Evolutionary conservation across 2,797 vertebrate species (phyloP).

Genomic region (Podargus strigoides): DNA sequence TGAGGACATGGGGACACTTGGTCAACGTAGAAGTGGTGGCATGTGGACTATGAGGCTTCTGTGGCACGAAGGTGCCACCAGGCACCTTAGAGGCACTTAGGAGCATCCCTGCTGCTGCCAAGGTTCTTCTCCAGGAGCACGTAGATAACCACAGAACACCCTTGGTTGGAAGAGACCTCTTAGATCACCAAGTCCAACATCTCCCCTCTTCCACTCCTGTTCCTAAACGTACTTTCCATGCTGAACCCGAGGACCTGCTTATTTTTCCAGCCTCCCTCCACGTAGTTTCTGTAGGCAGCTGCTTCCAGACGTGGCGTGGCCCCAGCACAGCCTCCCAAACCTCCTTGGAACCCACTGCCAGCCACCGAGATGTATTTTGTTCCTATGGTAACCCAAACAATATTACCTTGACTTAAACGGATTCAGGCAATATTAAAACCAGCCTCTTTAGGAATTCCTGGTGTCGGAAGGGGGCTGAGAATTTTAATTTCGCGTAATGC

Average conservation of each 20-base stretch:
- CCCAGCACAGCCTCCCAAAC: background rate
- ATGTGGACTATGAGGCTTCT: rapidly evolving
- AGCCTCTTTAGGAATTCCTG: slow-evolving; percentile 61
- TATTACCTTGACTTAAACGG: slow-evolving; percentile 60
- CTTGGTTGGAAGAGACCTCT: no score
- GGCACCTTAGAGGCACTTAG: no score
- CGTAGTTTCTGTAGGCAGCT: background rate
- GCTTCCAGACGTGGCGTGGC: rapidly evolving
- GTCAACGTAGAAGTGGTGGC: background rate
- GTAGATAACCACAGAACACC: no score
- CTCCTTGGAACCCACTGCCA: background rate
- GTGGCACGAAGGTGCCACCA: rapidly evolving
- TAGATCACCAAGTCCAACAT: no score
- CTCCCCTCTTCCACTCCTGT: no score
- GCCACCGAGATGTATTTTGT: background rate
- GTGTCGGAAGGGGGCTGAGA: slow-evolving; percentile 27
- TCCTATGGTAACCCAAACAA: slow-evolving; percentile 57
- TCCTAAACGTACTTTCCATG: background rate
- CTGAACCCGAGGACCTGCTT: rapidly evolving
- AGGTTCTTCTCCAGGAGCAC: no score
- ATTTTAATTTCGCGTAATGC: slow-evolving; percentile 63
- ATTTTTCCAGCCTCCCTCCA: background rate
- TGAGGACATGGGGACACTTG: background rate
- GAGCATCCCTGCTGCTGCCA: background rate
- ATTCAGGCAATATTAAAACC: slow-evolving; percentile 65